Evolutionary conservation across 2,888 invertebrate species (phyloP), one percentile per base, ranked within the genome.

Genomic region (Ormyrus rosae): DNA sequence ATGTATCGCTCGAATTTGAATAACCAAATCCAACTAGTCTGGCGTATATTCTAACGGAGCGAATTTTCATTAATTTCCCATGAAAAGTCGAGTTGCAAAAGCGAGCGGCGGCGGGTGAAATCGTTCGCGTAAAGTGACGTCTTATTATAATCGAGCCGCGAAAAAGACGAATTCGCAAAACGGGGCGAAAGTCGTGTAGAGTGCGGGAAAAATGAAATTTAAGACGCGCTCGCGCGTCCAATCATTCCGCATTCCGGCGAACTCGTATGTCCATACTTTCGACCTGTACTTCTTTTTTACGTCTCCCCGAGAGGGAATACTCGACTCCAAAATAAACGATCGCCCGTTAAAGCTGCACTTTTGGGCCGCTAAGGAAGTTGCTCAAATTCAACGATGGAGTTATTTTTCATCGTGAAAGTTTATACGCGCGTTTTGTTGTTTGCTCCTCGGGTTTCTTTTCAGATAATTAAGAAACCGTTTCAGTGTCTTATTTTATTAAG

Each of bases 131-230:
- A n/a, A 69, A 76, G 48, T 63, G 55, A 68, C 55, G 61, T 69
- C 69, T 69, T 68, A 67, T 75, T 75, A 75, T 63, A 55, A 61
- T 55, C 61, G 46, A 46, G 50, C 46, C 13, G 58, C 11, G 69
- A 64, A 64, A 56, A 50, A 70, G 48, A 58, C 45, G 77, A 56
- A 70, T 70, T n/a, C 46, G 34, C 55, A 50, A 19, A 19, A 2
- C 19, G 19, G 69, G 63, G 69, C 61, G 69, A 78, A 71, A 78
- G 71, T 71, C 19, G 1, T 65, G 61, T 2, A 0, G 55, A 3
- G 55, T 4, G 58, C 70, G 65, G 56, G 71, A 78, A 65, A 77
- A 78, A 78, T 53, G 78, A 56, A 78, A 78, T 65, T 77, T 69
- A 78, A 78, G 51, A 53, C 13, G 63, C 13, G 19, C 19, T 19